phyloP scores from a whole-genome alignment of 2,797 vertebrate species.

The Poeciliopsis infans region DNA sequence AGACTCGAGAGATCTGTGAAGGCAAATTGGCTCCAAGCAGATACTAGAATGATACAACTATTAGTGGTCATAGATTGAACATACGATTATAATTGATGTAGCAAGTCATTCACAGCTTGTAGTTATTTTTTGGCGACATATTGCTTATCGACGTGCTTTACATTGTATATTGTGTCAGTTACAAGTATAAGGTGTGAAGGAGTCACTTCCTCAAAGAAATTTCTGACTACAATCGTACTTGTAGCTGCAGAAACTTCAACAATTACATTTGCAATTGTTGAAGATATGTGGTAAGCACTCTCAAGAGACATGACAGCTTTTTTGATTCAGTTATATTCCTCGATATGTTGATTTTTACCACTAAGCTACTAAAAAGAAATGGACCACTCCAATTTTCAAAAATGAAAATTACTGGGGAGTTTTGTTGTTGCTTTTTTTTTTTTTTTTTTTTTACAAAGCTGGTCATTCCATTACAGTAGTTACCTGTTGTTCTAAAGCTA shows the following conservation, averaged over 20 bases:
- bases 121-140: not conserved
- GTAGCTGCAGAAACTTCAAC: not conserved
- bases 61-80: not conserved
- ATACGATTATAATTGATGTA: not conserved
- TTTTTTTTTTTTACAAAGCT: not conserved
- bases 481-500: not conserved
- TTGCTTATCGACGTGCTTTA: not conserved
- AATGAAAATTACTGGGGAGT: not conserved
- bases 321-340: not conserved
- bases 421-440: not conserved
- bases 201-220: not conserved
- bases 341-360: not conserved
- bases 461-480: not conserved
- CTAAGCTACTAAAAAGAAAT: not conserved
- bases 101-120: not conserved
- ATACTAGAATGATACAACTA: not conserved
- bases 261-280: too few species aligned
- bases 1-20: not conserved
- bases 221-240: not conserved
- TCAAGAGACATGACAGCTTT: not conserved
- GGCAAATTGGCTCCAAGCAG: not conserved
- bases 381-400: not conserved
- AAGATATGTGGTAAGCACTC: not conserved
- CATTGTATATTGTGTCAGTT: not conserved
- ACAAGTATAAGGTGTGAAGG: not conserved